Base-by-base conservation (phyloP, 2,888 invertebrate genomes). In the Pollenia griseotomentosa region DNA sequence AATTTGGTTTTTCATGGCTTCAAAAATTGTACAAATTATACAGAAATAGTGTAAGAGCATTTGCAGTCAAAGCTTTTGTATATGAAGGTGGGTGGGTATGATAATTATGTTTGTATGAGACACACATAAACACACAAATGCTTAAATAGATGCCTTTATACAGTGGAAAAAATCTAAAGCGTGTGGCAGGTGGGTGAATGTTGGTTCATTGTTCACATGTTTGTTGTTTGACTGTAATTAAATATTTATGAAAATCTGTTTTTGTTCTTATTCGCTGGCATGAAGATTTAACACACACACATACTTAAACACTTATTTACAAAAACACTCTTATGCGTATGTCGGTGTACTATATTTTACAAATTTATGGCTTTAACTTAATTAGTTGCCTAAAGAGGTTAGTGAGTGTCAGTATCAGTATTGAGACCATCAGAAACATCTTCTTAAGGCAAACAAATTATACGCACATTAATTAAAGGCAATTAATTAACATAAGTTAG, bases 181-280 rank as follows among this genome's bases (percentile, higher is more conserved):
- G 40, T 40, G 46, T 48, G 16, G 16, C n/a, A 16, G 4, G 40
- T 40, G 16, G 7, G 23, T 48, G 6, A 33, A 33, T n/a, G 23
- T 65, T 7, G 14, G 2, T 68, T 7, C 14, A 57, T 40, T 16
- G 23, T 66, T 68, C 42, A 33, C 48, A 59, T 51, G n/a, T 63
- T 65, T 55, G 10, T 46, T 63, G 33, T 71, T 73, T 74, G 51
- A 70, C 23, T 70, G 10, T 70, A 82, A 83, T 86, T 83, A 83
- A 78, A 79, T 78, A 86, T 86, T 86, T 79, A 86, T 86, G 19
- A 82, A 86, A 82, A 82, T 68, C 46, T 73, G 77, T 75, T 77
- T 57, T 51, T 19, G 14, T 57, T n/a, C 66, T 55, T 55, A 53
- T 11, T 23, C 1, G 12, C 33, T 55, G 66, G n/a, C 61, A 79